Evolutionary conservation across 1,140 invertebrate species (phyloP).

Genomic region (Saxidomus purpurata): DNA sequence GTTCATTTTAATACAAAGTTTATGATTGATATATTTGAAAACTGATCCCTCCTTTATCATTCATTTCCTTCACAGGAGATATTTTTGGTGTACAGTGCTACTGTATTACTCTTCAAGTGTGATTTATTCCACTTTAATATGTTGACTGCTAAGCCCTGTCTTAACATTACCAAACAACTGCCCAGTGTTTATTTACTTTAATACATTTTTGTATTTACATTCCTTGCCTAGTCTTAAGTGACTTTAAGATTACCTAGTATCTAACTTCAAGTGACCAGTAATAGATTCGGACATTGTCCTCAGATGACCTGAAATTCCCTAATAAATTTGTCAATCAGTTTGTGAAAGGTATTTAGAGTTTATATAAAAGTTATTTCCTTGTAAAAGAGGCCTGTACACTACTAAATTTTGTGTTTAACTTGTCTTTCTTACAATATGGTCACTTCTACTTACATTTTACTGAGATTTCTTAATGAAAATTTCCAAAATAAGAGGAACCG

Average conservation of each 20-base stretch:
- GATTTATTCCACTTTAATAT: slow-evolving; percentile 10
- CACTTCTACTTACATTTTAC: no score
- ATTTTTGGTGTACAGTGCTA: neutral
- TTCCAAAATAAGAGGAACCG: no score
- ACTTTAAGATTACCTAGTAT: neutral
- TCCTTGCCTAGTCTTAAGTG: neutral
- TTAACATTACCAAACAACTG: neutral
- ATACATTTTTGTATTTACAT: no score
- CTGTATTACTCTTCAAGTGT: neutral
- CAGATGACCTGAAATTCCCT: neutral
- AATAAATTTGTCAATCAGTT: neutral
- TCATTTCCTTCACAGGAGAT: neutral
- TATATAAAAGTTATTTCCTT: no score
- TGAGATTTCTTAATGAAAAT: no score
- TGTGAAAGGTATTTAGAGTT: neutral
- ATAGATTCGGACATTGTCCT: neutral
- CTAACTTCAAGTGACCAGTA: neutral
- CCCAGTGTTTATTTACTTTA: neutral
- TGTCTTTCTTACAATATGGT: no score
- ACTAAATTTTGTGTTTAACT: no score
- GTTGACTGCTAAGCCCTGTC: neutral
- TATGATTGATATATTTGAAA: no score
- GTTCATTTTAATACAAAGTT: no score
- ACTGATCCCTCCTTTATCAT: neutral
- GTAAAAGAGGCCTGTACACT: no score